Base-by-base conservation (phyloP, 2,797 vertebrate species). In the Poecile montanus region DNA sequence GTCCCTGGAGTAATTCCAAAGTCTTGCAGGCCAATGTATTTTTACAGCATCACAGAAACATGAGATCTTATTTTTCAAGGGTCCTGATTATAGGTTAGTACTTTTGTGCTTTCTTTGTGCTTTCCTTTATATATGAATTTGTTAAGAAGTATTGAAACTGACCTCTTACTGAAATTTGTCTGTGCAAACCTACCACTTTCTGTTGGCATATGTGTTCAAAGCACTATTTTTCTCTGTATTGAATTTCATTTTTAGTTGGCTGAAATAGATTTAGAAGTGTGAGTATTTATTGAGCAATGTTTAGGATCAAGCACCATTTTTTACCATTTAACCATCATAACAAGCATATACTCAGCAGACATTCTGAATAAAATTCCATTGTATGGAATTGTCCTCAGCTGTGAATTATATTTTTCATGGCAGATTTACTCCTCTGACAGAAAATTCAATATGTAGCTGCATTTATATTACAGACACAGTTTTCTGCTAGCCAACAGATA, bases 401-500 rank as follows among this genome's bases (percentile, higher is more conserved):
- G 27, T 84, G 73, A 92, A 68, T 90, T 88, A 13, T 56, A 63
- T 45, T 81, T 93, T 92, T 85, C 61, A 90, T 54, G 70, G 70
- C 66, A 70, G 66, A 92, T 95, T 94, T 91, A 92, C 42, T 63
- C 22, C 34, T 87, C 70, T 90, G 76, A 88, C 71, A 77, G 87
- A 88, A 93, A 89, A 96, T 88, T 84, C 79, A 92, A 58, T 77
- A 89, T 15, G 32, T 68, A 72, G 56, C 70, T 92, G 62, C 42
- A 73, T 84, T 95, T 88, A 71, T 91, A 22, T 86, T 85, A 85
- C 51, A 95, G 79, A 95, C 81, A 81, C 22, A 70, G 76, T 95
- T 62, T 91, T 93, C 94, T 94, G 92, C 74, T 78, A 95, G 76
- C 70, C 83, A 86, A 66, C 62, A 91, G 95, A 93, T 96, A 96